These are phyloP conservation scores for Cylindroiulus punctatus DNA, from an alignment of 2,888 invertebrate genomes.

Conservation along the genomic window DNA sequence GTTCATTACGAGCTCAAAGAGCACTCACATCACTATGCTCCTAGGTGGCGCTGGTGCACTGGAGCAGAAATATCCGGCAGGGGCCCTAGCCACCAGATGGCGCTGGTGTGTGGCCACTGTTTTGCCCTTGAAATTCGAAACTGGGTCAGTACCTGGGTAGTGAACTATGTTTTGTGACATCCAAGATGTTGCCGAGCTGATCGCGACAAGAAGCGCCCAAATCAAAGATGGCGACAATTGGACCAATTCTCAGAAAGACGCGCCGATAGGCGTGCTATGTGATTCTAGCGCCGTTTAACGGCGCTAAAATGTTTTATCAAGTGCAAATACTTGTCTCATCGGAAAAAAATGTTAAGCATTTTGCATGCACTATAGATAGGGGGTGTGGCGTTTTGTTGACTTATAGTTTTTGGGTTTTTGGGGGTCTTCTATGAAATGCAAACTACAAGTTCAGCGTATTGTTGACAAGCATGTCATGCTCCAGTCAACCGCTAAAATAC, in stretches of 20 bases:
- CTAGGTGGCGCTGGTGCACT: background rate
- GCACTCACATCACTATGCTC: background rate
- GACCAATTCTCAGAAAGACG: background rate
- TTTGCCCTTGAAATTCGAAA: background rate
- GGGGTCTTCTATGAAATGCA: background rate
- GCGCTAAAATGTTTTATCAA: background rate
- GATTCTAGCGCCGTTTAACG: background rate
- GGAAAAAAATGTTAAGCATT: background rate
- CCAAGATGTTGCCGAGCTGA: background rate
- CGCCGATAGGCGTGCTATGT: background rate
- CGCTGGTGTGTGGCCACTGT: background rate
- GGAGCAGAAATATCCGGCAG: too few relatives aligned
- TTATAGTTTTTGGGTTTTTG: too few relatives aligned
- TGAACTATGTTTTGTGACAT: background rate
- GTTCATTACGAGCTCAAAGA: background rate
- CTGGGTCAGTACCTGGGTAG: background rate
- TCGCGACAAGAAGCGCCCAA: background rate
- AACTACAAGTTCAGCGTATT: background rate
- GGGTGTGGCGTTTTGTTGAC: too few relatives aligned
- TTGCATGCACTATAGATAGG: background rate
- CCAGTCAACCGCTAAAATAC: background rate
- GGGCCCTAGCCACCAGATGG: background rate
- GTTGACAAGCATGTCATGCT: background rate
- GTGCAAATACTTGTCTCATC: background rate
- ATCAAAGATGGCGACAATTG: background rate